These are phyloP conservation scores for Isurus oxyrinchus DNA, from an alignment of 2,113 vertebrate genomes.

Conservation along the genomic window DNA sequence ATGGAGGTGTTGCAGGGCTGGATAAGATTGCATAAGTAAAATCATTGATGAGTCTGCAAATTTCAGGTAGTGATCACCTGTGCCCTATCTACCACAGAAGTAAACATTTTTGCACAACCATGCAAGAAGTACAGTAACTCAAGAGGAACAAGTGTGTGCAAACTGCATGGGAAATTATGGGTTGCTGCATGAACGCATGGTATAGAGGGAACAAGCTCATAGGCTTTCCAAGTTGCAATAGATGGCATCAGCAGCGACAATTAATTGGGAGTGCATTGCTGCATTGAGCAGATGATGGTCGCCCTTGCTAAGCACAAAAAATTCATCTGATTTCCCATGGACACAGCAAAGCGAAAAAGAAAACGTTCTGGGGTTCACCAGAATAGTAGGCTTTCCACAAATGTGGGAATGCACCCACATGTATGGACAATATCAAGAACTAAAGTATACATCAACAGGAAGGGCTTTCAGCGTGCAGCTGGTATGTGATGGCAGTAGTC, in stretches of 20 bases:
- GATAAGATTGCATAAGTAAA: background rate
- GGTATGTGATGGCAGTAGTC: background rate
- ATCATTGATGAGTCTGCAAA: background rate
- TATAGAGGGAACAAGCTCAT: background rate
- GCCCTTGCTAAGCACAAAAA: background rate
- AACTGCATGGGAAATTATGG: no score
- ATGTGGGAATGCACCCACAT: background rate
- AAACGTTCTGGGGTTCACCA: background rate
- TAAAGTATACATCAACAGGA: background rate
- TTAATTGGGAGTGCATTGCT: background rate
- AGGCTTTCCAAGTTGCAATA: background rate
- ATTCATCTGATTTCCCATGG: background rate
- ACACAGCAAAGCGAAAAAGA: background rate
- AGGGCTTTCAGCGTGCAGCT: background rate
- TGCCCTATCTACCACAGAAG: background rate
- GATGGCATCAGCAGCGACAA: background rate
- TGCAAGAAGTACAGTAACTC: no score
- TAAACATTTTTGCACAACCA: background rate
- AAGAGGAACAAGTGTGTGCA: no score
- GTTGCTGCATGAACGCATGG: no score
- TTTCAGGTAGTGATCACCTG: background rate
- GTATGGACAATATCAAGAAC: background rate
- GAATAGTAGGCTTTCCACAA: background rate
- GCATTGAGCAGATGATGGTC: background rate
- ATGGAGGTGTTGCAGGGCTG: background rate